phyloP scores from a whole-genome alignment of 2,888 invertebrate genomes.

The Caradrina kadenii region DNA sequence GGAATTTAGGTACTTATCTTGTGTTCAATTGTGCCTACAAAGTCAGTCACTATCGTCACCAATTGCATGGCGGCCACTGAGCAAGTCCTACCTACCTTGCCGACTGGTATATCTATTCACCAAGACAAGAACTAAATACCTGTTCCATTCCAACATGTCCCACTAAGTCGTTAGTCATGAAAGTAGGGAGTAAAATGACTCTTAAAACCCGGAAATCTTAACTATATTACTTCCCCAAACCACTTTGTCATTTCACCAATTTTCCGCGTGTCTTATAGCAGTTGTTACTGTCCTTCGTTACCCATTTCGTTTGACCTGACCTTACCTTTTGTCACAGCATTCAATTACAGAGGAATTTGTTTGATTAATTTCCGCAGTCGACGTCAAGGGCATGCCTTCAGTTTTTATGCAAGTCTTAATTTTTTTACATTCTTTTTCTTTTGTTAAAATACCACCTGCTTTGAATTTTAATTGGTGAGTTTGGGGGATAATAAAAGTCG shows the following conservation, averaged over 20 bases:
- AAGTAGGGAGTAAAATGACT: background rate
- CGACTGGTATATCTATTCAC: background rate
- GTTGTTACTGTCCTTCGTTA: background rate
- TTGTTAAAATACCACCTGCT: background rate
- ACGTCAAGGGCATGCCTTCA: slow-evolving; percentile 21
- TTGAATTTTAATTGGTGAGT: background rate
- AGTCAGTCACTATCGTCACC: too few species aligned
- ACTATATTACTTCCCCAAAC: background rate
- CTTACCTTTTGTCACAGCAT: slow-evolving; percentile 49
- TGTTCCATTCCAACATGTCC: background rate
- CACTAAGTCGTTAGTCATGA: background rate
- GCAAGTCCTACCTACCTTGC: background rate
- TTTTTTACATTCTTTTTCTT: background rate
- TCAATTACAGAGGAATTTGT: slow-evolving; percentile 24
- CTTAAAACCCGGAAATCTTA: background rate
- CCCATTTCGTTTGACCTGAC: slow-evolving; percentile 39
- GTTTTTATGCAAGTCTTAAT: slow-evolving; percentile 3
- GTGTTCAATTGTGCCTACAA: background rate
- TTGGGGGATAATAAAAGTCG: background rate
- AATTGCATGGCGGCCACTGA: background rate
- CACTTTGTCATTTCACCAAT: slow-evolving; percentile 29
- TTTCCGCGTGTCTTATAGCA: slow-evolving; percentile 36
- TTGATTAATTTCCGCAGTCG: slow-evolving; percentile 43
- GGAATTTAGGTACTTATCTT: background rate
- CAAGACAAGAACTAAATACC: background rate